A percentile compares a stretch with the other conserved stretches of the same genome.
Conservation (phyloP, 2,797 vertebrate genomes). For the Sebastes jordani region DNA sequence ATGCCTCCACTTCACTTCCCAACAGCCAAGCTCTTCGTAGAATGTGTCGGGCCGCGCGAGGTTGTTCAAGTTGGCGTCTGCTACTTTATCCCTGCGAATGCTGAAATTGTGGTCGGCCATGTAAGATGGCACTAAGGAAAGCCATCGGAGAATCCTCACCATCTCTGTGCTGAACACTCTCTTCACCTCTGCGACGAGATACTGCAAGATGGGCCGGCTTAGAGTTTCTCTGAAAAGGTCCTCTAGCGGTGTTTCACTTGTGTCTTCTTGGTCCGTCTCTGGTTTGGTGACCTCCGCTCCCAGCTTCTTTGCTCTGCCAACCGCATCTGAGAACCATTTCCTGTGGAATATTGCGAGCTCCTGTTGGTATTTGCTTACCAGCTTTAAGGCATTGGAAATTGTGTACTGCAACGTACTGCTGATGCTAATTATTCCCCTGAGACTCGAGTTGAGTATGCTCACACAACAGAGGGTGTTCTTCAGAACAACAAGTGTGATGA, state of each 20-base stretch:
- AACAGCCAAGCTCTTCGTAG: slow-evolving; percentile 96
- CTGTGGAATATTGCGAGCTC: slow-evolving; percentile 96
- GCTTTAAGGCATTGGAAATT: slow-evolving; percentile 95
- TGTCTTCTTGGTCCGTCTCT: slow-evolving; percentile 77
- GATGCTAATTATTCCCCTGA: slow-evolving; percentile 93
- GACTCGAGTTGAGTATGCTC: slow-evolving; percentile 96
- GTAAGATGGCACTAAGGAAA: slow-evolving; percentile 94
- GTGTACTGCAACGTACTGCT: slow-evolving; percentile 93
- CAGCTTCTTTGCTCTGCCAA: slow-evolving; percentile 89
- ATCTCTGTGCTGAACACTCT: slow-evolving; percentile 94
- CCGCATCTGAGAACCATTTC: slow-evolving; percentile 97
- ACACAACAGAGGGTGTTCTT: slow-evolving; percentile 97
- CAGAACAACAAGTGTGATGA: slow-evolving; percentile 92
- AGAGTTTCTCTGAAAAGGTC: slow-evolving; percentile 92
- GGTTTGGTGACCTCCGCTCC: slow-evolving; percentile 88
- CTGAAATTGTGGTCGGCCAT: slow-evolving; percentile 99
- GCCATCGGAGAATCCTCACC: slow-evolving; percentile 92
- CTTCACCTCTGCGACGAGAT: slow-evolving; percentile 93
- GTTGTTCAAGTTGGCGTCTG: slow-evolving; percentile 94
- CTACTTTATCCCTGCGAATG: slow-evolving; percentile 94
- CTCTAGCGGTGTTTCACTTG: slow-evolving; percentile 86
- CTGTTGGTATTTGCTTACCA: slow-evolving; percentile 95
- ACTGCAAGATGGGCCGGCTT: slow-evolving; percentile 89
- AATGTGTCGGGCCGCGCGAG: slow-evolving; percentile 94
- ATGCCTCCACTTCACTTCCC: slow-evolving; percentile 98